Evolutionary conservation across 2,797 vertebrate genomes (phyloP).

Genomic region (Geotrypetes seraphini): DNA sequence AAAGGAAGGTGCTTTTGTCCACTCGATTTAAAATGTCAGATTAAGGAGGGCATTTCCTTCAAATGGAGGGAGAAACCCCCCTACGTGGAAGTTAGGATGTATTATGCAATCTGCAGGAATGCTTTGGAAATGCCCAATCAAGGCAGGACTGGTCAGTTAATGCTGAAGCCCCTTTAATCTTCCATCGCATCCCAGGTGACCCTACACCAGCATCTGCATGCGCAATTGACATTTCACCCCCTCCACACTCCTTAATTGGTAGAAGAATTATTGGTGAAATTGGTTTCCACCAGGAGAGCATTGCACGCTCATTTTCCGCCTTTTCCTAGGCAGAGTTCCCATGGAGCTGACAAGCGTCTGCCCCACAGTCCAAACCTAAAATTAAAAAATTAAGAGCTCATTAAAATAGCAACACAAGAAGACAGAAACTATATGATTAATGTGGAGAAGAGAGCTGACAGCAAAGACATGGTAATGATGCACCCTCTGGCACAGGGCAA

Average conservation of each 20-base stretch:
- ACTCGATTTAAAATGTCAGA: no score
- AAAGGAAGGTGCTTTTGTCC: no score
- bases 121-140: no score
- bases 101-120: no score
- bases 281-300: conserved; percentile 78
- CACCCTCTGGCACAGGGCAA: no score
- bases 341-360: conserved; percentile 49
- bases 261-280: conserved; percentile 94
- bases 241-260: conserved; percentile 88
- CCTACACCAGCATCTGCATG: conserved; percentile 67
- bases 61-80: no score
- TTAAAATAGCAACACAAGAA: background rate
- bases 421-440: background rate
- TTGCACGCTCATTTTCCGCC: conserved; percentile 61
- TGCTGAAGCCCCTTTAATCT: no score
- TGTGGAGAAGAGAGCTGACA: no score
- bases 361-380: background rate
- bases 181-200: no score
- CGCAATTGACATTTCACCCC: conserved; percentile 94
- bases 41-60: no score
- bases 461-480: no score
- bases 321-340: conserved; percentile 46
- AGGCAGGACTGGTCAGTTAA: conserved; percentile 7
- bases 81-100: no score
- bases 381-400: background rate